Percentiles rank a stretch among this genome's conserved stretches.
phyloP scores from a whole-genome alignment of 2,888 invertebrate species.

The Brachyptera putata region DNA sequence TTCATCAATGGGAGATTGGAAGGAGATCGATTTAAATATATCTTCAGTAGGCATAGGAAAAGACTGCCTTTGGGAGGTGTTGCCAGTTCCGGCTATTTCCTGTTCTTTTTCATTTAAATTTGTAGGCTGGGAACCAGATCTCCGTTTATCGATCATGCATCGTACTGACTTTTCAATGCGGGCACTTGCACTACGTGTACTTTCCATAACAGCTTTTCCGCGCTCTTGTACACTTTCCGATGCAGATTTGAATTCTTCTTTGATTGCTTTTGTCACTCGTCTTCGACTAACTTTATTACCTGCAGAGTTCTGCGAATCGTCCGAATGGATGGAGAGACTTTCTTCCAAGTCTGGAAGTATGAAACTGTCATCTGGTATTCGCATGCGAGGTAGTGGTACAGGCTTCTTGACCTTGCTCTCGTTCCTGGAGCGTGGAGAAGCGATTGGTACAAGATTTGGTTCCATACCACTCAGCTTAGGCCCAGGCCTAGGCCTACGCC shows the following conservation, averaged over 20 bases:
- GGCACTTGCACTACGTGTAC: constrained; percentile 56
- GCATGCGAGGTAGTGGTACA: constrained; percentile 53
- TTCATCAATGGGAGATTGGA: constrained; percentile 54
- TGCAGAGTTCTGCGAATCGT: not conserved
- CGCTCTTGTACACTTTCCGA: constrained; percentile 50
- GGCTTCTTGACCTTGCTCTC: no score
- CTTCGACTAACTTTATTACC: not conserved
- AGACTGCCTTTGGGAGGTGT: constrained; percentile 41
- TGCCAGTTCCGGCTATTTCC: not conserved
- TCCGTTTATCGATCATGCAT: constrained; percentile 41
- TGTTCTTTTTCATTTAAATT: no score
- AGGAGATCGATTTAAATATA: constrained; percentile 61
- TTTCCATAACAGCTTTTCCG: constrained; percentile 59
- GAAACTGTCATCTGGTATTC: constrained; percentile 37
- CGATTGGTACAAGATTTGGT: no score
- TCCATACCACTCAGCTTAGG: no score
- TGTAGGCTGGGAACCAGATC: constrained; percentile 30
- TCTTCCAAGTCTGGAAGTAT: not conserved
- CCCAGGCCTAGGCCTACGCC: no score
- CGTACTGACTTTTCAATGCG: constrained; percentile 45
- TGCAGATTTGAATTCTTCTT: constrained; percentile 50
- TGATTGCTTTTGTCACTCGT: constrained; percentile 36
- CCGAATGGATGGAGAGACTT: not conserved
- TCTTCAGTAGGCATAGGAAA: constrained; percentile 55
- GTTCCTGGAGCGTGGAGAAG: no score